Evolutionary conservation across 2,888 invertebrate genomes (phyloP), one percentile per base, ranked within the genome.

Genomic region (Diarsia rubi): DNA sequence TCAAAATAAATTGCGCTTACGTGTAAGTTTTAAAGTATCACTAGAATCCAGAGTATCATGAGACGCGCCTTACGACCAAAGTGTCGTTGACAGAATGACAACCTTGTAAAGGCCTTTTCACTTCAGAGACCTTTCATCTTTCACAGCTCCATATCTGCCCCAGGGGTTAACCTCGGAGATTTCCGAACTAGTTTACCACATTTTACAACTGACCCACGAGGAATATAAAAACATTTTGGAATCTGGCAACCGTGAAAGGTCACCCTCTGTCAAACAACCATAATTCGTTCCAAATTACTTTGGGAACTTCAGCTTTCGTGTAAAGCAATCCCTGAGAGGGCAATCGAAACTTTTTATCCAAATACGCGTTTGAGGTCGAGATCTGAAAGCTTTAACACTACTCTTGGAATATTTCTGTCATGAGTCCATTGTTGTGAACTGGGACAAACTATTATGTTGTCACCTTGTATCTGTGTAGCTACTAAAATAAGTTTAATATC

Each of bases 401-500:
- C 60, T 76, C 68, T 76, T 81, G 62, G 24, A 52, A 82, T 69
- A 72, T 83, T 84, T 83, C 78, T 82, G 73, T 82, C 73, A 77
- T 84, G 82, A 82, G 73, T 75, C 79, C 68, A 79, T 78, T 79
- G 67, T 87, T 88, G 85, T 81, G 82, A 88, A 87, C 83, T 88
- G 57, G 83, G 73, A 85, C 85, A 85, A 66, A 74, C 73, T 73
- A 83, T 86, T 79, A 85, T 79, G 83, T 86, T 80, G 78, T 88
- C 88, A 90, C 87, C 85, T 88, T 87, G 87, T 80, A 73, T 80
- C 85, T 82, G 65, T 79, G 84, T 81, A 77, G 72, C 70, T 87
- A 79, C 84, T 82, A 79, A 83, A 83, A 83, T 84, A 83, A 78
- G 76, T 83, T 85, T 69, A 73, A 74, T 84, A 81, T 84, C 75